phyloP scores from a whole-genome alignment of 2,797 vertebrate species.

The Scyliorhinus canicula region DNA sequence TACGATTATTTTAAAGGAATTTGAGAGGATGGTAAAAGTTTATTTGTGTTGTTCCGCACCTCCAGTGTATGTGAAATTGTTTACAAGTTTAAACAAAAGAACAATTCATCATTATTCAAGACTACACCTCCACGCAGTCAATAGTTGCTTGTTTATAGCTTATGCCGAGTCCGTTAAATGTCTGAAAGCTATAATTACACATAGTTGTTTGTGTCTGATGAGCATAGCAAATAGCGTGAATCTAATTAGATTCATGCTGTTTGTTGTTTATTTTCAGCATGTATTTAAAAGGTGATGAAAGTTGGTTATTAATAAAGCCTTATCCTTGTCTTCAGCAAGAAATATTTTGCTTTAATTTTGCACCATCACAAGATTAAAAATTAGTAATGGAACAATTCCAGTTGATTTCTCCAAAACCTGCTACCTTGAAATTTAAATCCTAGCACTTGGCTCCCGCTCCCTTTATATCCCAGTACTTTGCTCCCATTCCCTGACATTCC shows the following conservation, averaged over 20 bases:
- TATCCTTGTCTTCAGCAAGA: neutral
- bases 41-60: neutral
- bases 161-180: conserved; percentile 48
- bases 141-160: conserved; percentile 46
- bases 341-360: conserved; percentile 7
- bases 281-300: conserved; percentile 18
- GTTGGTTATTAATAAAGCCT: neutral
- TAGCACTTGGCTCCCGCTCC: neutral
- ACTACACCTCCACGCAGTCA: neutral
- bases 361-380: neutral
- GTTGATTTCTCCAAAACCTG: neutral
- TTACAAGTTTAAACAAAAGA: neutral
- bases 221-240: conserved; percentile 47
- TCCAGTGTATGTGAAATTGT: neutral
- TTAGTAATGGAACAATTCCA: neutral
- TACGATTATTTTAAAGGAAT: neutral
- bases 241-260: conserved; percentile 49
- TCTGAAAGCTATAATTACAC: conserved; percentile 53
- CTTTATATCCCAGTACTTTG: neutral
- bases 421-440: neutral
- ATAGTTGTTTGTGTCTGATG: conserved; percentile 51
- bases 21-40: neutral
- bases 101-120: neutral
- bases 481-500: conserved; percentile 49
- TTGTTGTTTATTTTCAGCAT: conserved; percentile 49